These are phyloP conservation scores for Hymenopus coronatus DNA, from an alignment of 2,888 invertebrate species.

Conservation along the genomic window DNA sequence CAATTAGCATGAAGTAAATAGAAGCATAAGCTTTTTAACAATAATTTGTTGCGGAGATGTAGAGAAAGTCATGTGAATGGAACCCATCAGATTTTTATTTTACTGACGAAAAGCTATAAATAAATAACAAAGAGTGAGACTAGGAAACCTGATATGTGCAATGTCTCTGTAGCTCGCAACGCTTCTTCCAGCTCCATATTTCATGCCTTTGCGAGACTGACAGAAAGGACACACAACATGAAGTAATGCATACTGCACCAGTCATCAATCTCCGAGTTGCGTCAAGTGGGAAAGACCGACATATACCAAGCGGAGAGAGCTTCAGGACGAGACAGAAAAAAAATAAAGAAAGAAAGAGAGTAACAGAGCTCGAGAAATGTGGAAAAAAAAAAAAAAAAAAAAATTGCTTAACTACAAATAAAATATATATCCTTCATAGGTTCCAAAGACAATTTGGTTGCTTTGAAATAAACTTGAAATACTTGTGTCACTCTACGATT, in stretches of 20 bases:
- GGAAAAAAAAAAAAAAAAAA: background rate
- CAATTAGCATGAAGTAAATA: no score
- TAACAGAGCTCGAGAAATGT: background rate
- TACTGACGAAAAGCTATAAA: background rate
- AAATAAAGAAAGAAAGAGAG: background rate
- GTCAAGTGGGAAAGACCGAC: background rate
- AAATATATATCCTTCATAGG: background rate
- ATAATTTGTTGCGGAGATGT: no score
- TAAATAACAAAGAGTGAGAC: background rate
- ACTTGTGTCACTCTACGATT: background rate
- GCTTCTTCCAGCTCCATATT: background rate
- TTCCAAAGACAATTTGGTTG: background rate
- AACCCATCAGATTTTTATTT: background rate
- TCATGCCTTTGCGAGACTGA: background rate
- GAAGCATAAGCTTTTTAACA: no score
- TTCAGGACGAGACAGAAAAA: background rate
- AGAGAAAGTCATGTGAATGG: no score
- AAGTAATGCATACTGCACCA: background rate
- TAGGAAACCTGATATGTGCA: background rate
- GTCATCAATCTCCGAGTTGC: background rate
- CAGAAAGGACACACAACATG: background rate
- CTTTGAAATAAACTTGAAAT: background rate
- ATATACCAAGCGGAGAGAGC: background rate
- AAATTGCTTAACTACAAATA: background rate
- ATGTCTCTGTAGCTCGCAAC: background rate